Percentiles rank a stretch among this genome's conserved stretches.
These are phyloP conservation scores for Nycteola revayana DNA, from an alignment of 2,888 invertebrate genomes.

Conservation along the genomic window DNA sequence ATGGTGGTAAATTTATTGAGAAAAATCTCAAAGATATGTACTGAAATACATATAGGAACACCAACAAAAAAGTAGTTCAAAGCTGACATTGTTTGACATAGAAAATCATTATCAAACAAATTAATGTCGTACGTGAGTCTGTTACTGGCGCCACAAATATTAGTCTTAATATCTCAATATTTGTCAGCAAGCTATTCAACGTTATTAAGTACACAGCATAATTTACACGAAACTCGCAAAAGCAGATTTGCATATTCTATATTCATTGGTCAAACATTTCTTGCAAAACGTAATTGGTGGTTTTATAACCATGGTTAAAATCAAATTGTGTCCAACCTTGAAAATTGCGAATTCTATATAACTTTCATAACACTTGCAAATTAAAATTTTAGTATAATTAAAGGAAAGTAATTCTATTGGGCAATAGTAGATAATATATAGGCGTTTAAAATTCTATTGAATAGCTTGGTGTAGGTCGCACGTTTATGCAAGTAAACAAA, in stretches of 20 bases:
- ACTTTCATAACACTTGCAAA: conserved; percentile 13
- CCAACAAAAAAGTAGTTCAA: background rate
- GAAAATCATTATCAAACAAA: background rate
- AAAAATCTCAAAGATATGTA: background rate
- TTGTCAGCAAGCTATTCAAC: conserved; percentile 15
- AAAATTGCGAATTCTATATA: conserved; percentile 22
- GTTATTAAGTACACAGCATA: conserved; percentile 17
- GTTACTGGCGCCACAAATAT: conserved; percentile 26
- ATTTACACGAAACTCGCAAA: conserved; percentile 15
- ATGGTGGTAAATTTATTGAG: background rate
- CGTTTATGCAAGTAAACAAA: no score
- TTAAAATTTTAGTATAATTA: conserved; percentile 20
- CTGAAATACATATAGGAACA: background rate
- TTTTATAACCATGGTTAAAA: conserved; percentile 13
- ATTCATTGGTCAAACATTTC: conserved; percentile 12
- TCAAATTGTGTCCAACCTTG: conserved; percentile 29
- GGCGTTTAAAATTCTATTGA: no score
- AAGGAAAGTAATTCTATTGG: conserved; percentile 21
- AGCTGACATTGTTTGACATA: background rate
- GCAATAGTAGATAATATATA: no score
- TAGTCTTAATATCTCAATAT: conserved; percentile 21
- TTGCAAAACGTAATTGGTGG: conserved; percentile 28
- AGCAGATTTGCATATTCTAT: conserved; percentile 21
- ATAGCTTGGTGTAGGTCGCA: no score
- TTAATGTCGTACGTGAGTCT: conserved; percentile 3